Base-by-base conservation (phyloP, 1,140 invertebrate species). In the Aporrectodea caliginosa region DNA sequence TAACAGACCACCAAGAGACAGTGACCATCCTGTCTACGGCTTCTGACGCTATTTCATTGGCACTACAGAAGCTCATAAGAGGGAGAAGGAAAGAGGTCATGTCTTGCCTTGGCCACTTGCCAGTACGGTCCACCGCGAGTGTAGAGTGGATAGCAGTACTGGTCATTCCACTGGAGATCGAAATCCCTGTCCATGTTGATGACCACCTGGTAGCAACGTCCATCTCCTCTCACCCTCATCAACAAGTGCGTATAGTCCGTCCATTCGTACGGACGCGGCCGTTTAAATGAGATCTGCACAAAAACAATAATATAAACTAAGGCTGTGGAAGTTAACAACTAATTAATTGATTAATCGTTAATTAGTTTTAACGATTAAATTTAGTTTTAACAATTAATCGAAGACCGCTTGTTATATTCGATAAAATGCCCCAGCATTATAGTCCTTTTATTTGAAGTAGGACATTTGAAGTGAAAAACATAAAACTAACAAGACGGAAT, bases 91-190 rank as follows among this genome's bases (percentile, higher is more conserved):
- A 75, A 34, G 2, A 35, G 16, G 14, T 22, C 1, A 84, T 82
- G 84, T n/a, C n/a, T n/a, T 90, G 94, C 93, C 90, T 93, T 94
- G 0, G 92, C 91, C 79, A 92, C 89, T 90, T 98, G 96, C 97
- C 97, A 98, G 86, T 98, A 97, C 12, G 97, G 97, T 0, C 97
- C 97, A 71, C 97, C 97, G 88, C 95, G 91, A 0, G 97, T 99
- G 85, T 92, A 95, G 0, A 98, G 85, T 0, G 92, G 90, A 89
- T 93, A 98, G 83, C 92, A 90, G 86, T 93, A 95, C 27, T 93
- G 90, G 88, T 98, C 94, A 86, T 95, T 92, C 93, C 93, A 96
- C 16, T 90, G 89, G 14, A 96, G 85, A 86, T 98, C 95, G 84
- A 91, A 93, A 76, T 91, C 90, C 16, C 92, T 92, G 34, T 86